A percentile compares a stretch with the other conserved stretches of the same genome.
Conservation (phyloP, 2,113 vertebrate genomes). For the Pollachius pollachius region DNA sequence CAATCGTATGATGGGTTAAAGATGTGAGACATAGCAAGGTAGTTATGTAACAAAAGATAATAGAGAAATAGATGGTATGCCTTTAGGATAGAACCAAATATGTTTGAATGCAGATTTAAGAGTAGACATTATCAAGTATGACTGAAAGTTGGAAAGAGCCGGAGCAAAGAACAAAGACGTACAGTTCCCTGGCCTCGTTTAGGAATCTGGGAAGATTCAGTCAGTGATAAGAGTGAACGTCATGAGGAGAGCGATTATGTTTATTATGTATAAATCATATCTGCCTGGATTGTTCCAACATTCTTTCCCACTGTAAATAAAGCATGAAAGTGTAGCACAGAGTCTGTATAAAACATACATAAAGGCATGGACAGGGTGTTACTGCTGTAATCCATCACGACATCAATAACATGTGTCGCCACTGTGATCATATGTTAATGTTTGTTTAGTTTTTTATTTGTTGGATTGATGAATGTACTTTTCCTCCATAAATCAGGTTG, state of each 20-base stretch:
- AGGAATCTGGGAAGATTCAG: not conserved
- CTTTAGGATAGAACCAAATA: not conserved
- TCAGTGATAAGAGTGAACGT: not conserved
- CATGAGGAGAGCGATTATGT: not conserved
- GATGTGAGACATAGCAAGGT: too few species aligned
- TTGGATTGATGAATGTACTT: not conserved
- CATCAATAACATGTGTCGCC: not conserved
- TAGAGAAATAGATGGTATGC: too few species aligned
- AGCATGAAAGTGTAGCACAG: not conserved
- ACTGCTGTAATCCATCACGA: not conserved
- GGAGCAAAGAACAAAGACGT: not conserved
- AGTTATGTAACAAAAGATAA: too few species aligned
- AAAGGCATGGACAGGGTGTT: not conserved
- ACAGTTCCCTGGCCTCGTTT: not conserved
- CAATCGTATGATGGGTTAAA: too few species aligned
- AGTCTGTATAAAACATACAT: not conserved
- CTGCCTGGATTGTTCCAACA: not conserved
- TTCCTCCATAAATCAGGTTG: conserved; percentile 28
- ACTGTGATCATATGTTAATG: not conserved
- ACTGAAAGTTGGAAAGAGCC: not conserved
- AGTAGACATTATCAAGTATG: not conserved
- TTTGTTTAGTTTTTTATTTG: not conserved
- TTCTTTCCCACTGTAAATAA: not conserved
- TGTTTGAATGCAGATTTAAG: not conserved
- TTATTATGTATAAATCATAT: not conserved